Evolutionary conservation across 2,113 vertebrate genomes (phyloP).

Genomic region (Corydoras sp.): DNA sequence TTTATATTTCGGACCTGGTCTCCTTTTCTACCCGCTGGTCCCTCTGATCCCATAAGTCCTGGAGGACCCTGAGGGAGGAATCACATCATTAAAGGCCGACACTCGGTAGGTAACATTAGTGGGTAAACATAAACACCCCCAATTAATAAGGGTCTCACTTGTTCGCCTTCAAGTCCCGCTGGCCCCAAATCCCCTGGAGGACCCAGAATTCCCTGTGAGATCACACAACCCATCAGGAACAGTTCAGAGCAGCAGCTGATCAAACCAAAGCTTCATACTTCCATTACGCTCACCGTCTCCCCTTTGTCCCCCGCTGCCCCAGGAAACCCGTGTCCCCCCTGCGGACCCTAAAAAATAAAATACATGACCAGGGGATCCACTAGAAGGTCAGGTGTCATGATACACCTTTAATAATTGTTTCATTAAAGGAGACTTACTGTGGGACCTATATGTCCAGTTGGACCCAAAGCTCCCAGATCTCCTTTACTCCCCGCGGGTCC

Average conservation of each 20-base stretch:
- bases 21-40: slow-evolving; percentile 69
- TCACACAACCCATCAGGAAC: slow-evolving; percentile 1
- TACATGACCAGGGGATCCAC: neutral
- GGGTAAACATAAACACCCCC: too few relatives aligned
- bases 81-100: neutral
- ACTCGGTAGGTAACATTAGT: too few relatives aligned
- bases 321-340: slow-evolving; percentile 58
- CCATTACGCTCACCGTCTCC: slow-evolving; percentile 65
- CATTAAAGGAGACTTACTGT: slow-evolving; percentile 65
- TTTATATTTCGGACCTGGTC: slow-evolving; percentile 63
- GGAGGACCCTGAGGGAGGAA: slow-evolving; percentile 61
- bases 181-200: slow-evolving; percentile 53
- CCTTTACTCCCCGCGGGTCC: slow-evolving; percentile 70
- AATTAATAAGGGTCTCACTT: slow-evolving; percentile 50
- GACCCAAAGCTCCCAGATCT: slow-evolving; percentile 58
- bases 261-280: neutral
- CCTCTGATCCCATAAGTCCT: slow-evolving; percentile 63
- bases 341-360: slow-evolving; percentile 59
- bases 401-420: neutral
- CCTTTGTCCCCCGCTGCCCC: slow-evolving; percentile 70
- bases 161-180: slow-evolving; percentile 57
- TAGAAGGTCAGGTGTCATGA: neutral
- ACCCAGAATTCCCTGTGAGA: slow-evolving; percentile 57
- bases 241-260: neutral
- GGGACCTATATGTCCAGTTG: slow-evolving; percentile 64